Evolutionary conservation across 2,888 invertebrate genomes (phyloP), one percentile per base, ranked within the genome.

Genomic region (Cremastinae sp.): DNA sequence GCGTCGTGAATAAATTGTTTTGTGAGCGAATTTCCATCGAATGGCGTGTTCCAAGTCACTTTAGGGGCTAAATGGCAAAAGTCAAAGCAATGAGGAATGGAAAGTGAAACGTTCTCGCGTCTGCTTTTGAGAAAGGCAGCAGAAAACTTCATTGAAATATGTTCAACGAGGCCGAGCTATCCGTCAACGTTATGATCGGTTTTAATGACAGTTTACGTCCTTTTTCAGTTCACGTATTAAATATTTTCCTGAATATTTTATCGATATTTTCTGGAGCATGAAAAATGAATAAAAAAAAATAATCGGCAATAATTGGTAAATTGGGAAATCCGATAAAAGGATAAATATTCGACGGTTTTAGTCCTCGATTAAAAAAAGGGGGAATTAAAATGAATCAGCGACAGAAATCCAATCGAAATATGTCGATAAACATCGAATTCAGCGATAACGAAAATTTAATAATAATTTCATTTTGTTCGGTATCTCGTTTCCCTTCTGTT

Each of bases 31-130:
- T 80, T 81, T 80, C 76, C 81, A 79, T 82, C 66, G 78, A 75
- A 82, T 80, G n/a, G 76, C 59, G 62, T 55, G 62, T 28, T 16
- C 12, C 14, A 16, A 66, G 49, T 12, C 69, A 71, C 77, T 71
- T 71, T 69, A 74, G 72, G 80, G 78, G 80, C 79, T 78, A 77
- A 59, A 69, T 81, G 78, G 75, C 82, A 79, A 79, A 79, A 78
- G 81, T 81, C 81, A 80, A 75, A 61, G 51, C 66, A 73, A 3
- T 47, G 69, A 28, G 45, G 73, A 66, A 64, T 59, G 37, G 68
- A 66, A 53, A 72, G 56, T 66, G 49, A 71, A 64, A 56, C 68
- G 70, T 51, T 55, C 49, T 10, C 10, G 43, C 9, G 41, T 35
- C 20, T 10, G 8, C 2, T 1, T 9, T 10, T 16, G 1, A 9